Percentiles rank a stretch among this genome's conserved stretches.
Evolutionary conservation across 2,888 invertebrate genomes (phyloP).

Genomic region (Drosophila conformis): DNA sequence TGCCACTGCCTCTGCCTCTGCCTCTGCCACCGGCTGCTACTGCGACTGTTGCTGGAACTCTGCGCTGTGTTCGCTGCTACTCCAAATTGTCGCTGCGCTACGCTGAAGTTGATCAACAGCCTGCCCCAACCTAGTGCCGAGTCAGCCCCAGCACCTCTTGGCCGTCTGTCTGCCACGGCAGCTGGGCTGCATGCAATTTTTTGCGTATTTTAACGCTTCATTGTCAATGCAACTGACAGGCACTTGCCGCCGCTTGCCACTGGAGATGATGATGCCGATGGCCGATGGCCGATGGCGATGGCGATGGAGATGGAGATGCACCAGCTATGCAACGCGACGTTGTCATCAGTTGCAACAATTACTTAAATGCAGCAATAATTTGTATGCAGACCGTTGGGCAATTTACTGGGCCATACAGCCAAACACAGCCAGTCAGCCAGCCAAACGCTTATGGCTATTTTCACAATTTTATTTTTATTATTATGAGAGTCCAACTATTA

Average conservation of each 20-base stretch:
- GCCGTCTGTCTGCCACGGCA: constrained; percentile 23
- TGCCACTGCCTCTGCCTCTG: not conserved
- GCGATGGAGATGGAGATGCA: constrained; percentile 22
- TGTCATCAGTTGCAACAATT: constrained; percentile 79
- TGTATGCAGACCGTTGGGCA: constrained; percentile 66
- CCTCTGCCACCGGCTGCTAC: constrained; percentile 4
- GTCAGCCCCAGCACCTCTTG: constrained; percentile 2
- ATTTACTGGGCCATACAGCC: constrained; percentile 42
- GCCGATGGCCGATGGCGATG: constrained; percentile 9
- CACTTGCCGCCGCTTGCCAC: constrained; percentile 48
- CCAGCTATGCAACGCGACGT: constrained; percentile 41
- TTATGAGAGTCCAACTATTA: constrained; percentile 60
- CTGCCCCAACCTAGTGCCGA: constrained; percentile 1
- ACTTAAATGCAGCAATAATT: constrained; percentile 79
- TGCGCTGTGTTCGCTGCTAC: constrained; percentile 23
- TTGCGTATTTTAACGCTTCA: constrained; percentile 67
- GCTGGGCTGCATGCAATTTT: constrained; percentile 49
- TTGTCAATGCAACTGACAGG: constrained; percentile 70
- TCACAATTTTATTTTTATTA: constrained; percentile 69
- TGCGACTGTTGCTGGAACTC: constrained; percentile 1
- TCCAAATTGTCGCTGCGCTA: constrained; percentile 71
- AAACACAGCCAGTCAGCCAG: constrained; percentile 7
- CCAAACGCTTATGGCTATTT: constrained; percentile 60
- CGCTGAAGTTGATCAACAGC: constrained; percentile 66
- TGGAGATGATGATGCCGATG: constrained; percentile 11